These are phyloP conservation scores for Antigone vipio DNA, from an alignment of 2,113 vertebrate genomes.

Conservation along the genomic window DNA sequence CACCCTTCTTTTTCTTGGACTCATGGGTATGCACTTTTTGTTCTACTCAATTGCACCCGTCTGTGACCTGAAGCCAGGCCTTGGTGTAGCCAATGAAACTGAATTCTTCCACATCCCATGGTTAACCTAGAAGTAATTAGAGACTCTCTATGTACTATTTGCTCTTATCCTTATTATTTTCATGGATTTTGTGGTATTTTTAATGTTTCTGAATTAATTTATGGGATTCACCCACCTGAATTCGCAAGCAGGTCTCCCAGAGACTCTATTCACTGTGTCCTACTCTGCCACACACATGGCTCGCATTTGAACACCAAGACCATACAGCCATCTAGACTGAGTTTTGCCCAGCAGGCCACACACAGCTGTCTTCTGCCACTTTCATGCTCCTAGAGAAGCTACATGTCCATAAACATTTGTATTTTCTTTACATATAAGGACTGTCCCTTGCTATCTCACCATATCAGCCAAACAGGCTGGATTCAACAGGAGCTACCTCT, in stretches of 20 bases:
- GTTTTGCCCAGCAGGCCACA: neutral
- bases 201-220: slow-evolving; percentile 8
- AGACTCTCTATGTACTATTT: neutral
- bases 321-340: neutral
- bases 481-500: neutral
- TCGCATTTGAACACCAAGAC: neutral
- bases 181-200: neutral
- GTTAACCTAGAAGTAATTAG: slow-evolving; percentile 55
- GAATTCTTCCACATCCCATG: neutral
- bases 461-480: neutral
- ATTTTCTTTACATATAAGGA: neutral
- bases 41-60: neutral
- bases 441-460: neutral
- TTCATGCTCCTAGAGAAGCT: neutral
- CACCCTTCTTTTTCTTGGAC: neutral
- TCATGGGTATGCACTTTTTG: neutral
- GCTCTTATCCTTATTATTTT: slow-evolving; percentile 1
- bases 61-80: neutral
- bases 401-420: neutral
- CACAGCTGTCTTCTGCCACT: neutral
- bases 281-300: neutral
- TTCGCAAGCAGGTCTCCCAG: neutral
- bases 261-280: neutral
- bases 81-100: neutral
- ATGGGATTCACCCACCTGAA: neutral